phyloP scores from a whole-genome alignment of 2,113 vertebrate species.

The Canis aureus region DNA sequence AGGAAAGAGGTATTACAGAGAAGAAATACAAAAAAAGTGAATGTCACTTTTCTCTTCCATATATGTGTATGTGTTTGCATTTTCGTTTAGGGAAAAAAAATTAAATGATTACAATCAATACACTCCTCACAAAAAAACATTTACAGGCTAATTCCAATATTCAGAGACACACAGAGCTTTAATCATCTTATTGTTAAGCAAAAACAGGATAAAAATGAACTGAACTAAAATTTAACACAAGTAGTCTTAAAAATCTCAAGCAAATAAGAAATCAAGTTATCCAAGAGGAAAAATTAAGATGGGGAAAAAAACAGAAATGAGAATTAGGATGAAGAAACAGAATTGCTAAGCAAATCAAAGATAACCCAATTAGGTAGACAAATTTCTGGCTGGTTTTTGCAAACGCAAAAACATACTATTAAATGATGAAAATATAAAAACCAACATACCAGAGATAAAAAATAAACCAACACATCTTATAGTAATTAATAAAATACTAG shows the following conservation, averaged over 20 bases:
- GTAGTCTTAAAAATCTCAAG: constrained; percentile 35
- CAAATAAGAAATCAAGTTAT: constrained; percentile 13
- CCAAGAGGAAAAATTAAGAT: constrained; percentile 31
- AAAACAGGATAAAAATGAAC: not conserved
- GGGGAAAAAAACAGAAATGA: not conserved
- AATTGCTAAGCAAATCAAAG: not conserved
- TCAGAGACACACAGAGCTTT: not conserved
- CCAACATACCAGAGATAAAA: not conserved
- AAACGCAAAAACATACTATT: not conserved
- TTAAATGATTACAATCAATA: constrained; percentile 4
- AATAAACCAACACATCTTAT: not conserved
- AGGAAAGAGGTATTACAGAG: not conserved
- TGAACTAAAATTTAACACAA: constrained; percentile 10
- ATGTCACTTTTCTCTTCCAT: constrained; percentile 12
- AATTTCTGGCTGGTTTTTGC: not conserved
- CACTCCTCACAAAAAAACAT: not conserved
- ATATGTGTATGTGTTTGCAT: not conserved
- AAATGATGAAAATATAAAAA: constrained; percentile 38
- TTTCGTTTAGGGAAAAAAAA: not conserved
- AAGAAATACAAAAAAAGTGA: not conserved
- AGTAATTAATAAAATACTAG: constrained; percentile 2
- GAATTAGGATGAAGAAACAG: not conserved
- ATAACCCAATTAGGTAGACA: not conserved
- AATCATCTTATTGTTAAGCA: not conserved
- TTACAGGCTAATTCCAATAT: not conserved